phyloP scores from a whole-genome alignment of 2,888 invertebrate genomes.

The Melanchra persicariae region DNA sequence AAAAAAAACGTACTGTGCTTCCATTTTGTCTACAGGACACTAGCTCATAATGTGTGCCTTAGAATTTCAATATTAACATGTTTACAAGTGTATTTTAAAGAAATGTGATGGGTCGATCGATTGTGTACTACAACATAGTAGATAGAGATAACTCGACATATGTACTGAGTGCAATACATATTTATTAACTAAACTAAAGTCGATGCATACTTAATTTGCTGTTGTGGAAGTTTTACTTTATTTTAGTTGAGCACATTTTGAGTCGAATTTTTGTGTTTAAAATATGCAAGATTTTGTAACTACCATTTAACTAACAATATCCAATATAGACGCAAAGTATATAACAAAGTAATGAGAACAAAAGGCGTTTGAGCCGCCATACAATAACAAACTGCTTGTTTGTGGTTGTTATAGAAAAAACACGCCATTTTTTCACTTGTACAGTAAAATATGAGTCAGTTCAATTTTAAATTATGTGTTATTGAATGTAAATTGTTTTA shows the following conservation, averaged over 20 bases:
- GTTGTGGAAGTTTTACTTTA: conserved; percentile 63
- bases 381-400: conserved; percentile 69
- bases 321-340: conserved; percentile 78
- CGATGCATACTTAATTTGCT: conserved; percentile 58
- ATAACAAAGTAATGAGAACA: conserved; percentile 75
- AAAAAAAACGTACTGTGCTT: conserved; percentile 73
- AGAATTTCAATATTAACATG: conserved; percentile 72
- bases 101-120: conserved; percentile 54
- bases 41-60: conserved; percentile 85
- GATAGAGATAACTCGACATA: conserved; percentile 70
- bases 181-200: conserved; percentile 78
- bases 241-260: conserved; percentile 65
- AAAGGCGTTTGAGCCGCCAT: conserved; percentile 76
- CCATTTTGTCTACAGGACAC: conserved; percentile 74
- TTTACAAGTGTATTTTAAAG: conserved; percentile 68
- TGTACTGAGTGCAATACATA: conserved; percentile 85
- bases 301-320: conserved; percentile 83
- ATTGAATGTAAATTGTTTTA: conserved; percentile 90
- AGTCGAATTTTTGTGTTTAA: conserved; percentile 66
- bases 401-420: conserved; percentile 63
- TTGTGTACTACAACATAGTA: conserved; percentile 56
- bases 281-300: conserved; percentile 72
- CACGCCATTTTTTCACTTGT: conserved; percentile 76
- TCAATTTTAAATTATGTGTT: conserved; percentile 90
- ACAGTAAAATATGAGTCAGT: conserved; percentile 89